Conservation (phyloP, 2,797 vertebrate species). For the Onychomys leucogaster region DNA sequence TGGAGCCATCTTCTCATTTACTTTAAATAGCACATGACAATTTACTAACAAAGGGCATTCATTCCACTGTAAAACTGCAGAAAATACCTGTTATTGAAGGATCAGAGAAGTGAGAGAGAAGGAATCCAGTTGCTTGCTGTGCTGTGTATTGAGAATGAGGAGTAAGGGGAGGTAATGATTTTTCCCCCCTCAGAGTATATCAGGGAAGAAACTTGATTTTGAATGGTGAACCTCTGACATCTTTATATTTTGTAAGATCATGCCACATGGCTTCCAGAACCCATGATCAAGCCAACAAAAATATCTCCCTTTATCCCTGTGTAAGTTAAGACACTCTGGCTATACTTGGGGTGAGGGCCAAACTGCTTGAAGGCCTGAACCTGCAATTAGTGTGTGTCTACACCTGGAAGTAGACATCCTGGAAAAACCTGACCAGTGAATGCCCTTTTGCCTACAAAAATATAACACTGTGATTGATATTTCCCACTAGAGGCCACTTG, state of each 20-base stretch:
- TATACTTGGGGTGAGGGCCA: neutral
- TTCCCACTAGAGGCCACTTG: neutral
- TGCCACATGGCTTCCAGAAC: neutral
- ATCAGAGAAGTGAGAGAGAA: neutral
- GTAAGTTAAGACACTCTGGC: neutral
- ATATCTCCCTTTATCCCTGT: neutral
- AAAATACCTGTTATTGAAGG: neutral
- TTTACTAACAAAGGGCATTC: neutral
- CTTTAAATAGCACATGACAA: neutral
- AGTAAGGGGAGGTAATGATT: neutral
- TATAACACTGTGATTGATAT: neutral
- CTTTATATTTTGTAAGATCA: neutral
- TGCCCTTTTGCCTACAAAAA: neutral
- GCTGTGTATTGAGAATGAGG: neutral
- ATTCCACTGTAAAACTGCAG: neutral
- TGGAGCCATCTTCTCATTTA: neutral
- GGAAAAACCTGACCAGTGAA: neutral
- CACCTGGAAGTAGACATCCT: neutral
- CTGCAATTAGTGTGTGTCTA: neutral
- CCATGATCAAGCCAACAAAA: neutral
- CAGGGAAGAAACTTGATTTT: neutral
- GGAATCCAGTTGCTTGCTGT: neutral
- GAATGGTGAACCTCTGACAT: neutral
- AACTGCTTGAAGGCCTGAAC: neutral
- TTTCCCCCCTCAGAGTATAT: no score